phyloP scores from a whole-genome alignment of 64 coral and sea anemone species.

The Montipora sp. region DNA sequence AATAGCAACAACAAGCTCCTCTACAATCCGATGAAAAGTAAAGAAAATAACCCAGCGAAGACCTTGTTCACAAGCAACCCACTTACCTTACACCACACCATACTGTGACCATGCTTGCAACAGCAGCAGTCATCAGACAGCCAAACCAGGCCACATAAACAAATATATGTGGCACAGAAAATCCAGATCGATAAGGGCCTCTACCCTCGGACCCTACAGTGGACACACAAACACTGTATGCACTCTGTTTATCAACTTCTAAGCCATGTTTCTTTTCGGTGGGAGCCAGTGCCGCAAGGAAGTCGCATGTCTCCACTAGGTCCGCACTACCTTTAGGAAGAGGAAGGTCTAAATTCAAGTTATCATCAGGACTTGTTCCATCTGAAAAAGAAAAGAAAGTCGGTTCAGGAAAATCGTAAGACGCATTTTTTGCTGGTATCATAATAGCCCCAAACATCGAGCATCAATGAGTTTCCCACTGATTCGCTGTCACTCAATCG shows the following conservation, averaged over 20 bases:
- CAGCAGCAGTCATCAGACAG: slow-evolving; percentile 22
- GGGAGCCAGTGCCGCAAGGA: slow-evolving; percentile 1
- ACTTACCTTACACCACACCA: slow-evolving; percentile 69
- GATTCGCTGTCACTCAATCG: too few species aligned
- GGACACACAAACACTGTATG: background rate
- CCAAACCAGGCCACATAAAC: slow-evolving; percentile 61
- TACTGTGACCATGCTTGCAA: slow-evolving; percentile 27
- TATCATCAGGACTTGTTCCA: slow-evolving; percentile 5
- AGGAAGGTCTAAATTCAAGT: background rate
- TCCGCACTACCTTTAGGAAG: background rate
- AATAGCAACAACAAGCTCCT: too few species aligned
- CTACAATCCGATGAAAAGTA: too few species aligned
- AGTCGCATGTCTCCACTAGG: background rate
- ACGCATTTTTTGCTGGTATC: too few species aligned
- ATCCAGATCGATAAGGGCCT: background rate
- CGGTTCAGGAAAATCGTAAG: background rate
- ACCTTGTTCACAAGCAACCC: too few species aligned
- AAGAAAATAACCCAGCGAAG: too few species aligned
- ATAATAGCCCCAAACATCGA: background rate
- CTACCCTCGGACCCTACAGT: background rate
- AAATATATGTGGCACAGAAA: slow-evolving; percentile 22
- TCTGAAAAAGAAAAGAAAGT: background rate
- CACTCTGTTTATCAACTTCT: slow-evolving; percentile 20
- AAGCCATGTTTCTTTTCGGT: background rate
- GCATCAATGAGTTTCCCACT: background rate